phyloP scores from a whole-genome alignment of 1,140 invertebrate species.

The Leptinotarsa texana region DNA sequence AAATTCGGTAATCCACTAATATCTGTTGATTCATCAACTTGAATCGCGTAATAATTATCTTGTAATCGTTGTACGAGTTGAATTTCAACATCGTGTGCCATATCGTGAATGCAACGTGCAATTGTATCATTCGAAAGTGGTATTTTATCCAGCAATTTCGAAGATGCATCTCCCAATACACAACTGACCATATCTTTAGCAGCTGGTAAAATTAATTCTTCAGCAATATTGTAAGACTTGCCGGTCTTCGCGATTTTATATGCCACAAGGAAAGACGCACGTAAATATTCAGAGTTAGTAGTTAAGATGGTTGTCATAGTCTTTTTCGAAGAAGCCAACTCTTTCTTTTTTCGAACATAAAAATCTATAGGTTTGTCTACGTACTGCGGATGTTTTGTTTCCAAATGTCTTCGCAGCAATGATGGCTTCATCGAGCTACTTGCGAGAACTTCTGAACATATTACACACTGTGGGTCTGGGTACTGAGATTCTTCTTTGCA shows the following conservation, averaged over 20 bases:
- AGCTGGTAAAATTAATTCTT: conserved; percentile 42
- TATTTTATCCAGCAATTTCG: conserved; percentile 32
- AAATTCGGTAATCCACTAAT: conserved; percentile 32
- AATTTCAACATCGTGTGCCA: conserved; percentile 38
- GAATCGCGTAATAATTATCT: conserved; percentile 39
- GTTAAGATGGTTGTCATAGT: too few species aligned
- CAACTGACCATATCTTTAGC: conserved; percentile 37
- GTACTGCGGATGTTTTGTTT: too few species aligned
- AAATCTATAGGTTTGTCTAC: too few species aligned
- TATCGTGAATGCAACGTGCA: conserved; percentile 38
- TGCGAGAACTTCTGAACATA: too few species aligned
- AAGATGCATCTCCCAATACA: conserved; percentile 32
- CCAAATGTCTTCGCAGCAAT: too few species aligned
- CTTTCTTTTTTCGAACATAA: too few species aligned
- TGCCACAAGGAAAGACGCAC: conserved; percentile 5
- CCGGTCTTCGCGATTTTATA: conserved; percentile 18
- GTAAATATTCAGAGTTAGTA: not conserved
- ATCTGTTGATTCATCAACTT: conserved; percentile 43
- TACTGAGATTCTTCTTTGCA: too few species aligned
- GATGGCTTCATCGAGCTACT: too few species aligned
- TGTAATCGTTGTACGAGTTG: conserved; percentile 32
- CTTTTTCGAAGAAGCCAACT: too few species aligned
- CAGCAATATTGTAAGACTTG: conserved; percentile 25
- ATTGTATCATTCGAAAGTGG: conserved; percentile 38
- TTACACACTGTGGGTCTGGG: too few species aligned